Base-by-base conservation (phyloP, 2,888 invertebrate species). In the Hybos culiciformis region DNA sequence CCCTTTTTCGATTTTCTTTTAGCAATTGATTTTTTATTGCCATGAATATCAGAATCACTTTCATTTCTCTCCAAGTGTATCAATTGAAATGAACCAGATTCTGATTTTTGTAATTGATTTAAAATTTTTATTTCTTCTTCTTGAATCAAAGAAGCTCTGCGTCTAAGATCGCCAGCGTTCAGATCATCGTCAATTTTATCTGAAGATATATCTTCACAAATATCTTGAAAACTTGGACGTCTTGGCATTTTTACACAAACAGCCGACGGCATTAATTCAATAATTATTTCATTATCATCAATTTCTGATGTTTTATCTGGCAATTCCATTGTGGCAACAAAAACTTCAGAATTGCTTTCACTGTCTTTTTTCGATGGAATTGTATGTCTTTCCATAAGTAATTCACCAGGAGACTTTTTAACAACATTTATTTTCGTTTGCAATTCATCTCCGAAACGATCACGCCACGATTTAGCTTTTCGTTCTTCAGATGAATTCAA, bases 351-450 rank as follows among this genome's bases (percentile, higher is more conserved):
- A 5, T 43, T 51, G 21, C 62, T 58, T 23, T 62, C 61, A 21
- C 60, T 59, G 53, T 71, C 63, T 55, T 73, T 70, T 29, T 29
- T 29, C n/a, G 29, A 29, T 54, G 73, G 75, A 20, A 84, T 77
- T 34, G 76, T 64, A 57, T 80, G 81, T 58, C 85, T 83, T 61
- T 87, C 85, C 17, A 82, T 73, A 42, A 87, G 66, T 51, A 80
- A 68, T 50, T 83, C 83, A 1, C 85, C 85, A 2, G 81, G 72
- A 0, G 78, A 72, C 58, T 80, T 81, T 56, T 75, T 76, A 20
- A 54, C 51, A 14, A 55, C 53, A 37, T 53, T 53, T 1, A 59
- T 55, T 47, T 56, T 58, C 4, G 54, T 52, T 2, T 55, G 54
- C 44, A 62, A 46, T 54, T 78, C 78, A 2, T 75, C 72, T 1